These are phyloP conservation scores for Pterophyllum scalare DNA, from an alignment of 2,113 vertebrate species.

Conservation along the genomic window DNA sequence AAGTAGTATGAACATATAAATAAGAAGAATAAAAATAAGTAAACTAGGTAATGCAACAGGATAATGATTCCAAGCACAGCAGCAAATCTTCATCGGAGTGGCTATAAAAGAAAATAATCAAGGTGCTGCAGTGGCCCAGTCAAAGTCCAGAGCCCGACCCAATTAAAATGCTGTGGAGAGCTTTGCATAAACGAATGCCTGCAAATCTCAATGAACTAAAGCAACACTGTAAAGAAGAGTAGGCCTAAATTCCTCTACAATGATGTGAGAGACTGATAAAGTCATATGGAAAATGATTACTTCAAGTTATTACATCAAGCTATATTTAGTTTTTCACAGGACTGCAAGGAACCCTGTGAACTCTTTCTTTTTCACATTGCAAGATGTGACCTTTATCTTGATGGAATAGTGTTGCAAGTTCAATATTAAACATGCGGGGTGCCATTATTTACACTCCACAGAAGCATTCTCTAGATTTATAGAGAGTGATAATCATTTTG, in stretches of 20 bases:
- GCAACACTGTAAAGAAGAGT: background rate
- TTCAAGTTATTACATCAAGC: too few species aligned
- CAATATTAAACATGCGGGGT: background rate
- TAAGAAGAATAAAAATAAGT: too few species aligned
- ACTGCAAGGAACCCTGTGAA: rapidly evolving
- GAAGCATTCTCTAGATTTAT: background rate
- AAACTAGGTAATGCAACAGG: background rate
- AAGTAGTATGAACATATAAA: too few species aligned
- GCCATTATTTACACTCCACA: background rate
- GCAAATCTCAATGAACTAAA: background rate
- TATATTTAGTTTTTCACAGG: background rate
- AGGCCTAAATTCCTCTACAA: rapidly evolving
- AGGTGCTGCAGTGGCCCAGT: background rate
- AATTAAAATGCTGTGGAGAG: background rate
- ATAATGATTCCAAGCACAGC: background rate
- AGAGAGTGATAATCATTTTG: background rate
- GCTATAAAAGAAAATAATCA: background rate
- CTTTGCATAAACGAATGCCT: background rate
- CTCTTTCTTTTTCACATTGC: background rate
- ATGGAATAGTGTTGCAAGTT: background rate
- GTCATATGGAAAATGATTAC: too few species aligned
- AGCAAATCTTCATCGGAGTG: background rate
- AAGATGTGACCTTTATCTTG: background rate
- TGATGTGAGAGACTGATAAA: background rate
- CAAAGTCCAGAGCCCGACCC: background rate